Conservation (phyloP, 1,140 invertebrate genomes). For the Drosophila ficusphila region DNA sequence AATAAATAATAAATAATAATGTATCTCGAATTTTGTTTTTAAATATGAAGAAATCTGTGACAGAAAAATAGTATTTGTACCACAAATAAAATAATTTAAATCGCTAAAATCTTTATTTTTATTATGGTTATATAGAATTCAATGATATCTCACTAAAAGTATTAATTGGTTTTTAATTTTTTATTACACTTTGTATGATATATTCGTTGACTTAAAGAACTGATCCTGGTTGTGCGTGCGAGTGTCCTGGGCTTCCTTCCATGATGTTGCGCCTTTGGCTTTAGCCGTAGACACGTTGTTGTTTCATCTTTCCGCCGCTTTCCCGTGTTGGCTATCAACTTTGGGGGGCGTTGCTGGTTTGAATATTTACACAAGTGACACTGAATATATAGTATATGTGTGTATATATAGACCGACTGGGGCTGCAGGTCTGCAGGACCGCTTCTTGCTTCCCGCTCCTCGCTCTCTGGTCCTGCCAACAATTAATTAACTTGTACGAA, state of each 20-base stretch:
- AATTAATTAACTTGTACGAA: slow-evolving; percentile 81
- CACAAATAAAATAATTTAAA: neutral
- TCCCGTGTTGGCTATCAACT: slow-evolving; percentile 72
- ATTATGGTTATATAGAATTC: too few relatives aligned
- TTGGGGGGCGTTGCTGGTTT: slow-evolving; percentile 60
- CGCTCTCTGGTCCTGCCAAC: slow-evolving; percentile 56
- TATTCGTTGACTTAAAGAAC: too few relatives aligned
- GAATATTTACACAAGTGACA: slow-evolving; percentile 82
- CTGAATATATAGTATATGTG: slow-evolving; percentile 35
- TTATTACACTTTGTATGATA: too few relatives aligned
- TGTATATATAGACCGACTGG: neutral
- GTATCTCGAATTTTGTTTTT: too few relatives aligned
- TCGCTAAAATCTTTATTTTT: neutral
- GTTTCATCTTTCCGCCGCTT: slow-evolving; percentile 45
- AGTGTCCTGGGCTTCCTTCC: slow-evolving; percentile 42
- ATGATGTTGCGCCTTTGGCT: slow-evolving; percentile 76
- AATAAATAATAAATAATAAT: too few relatives aligned
- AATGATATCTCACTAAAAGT: too few relatives aligned
- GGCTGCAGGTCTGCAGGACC: slow-evolving; percentile 1
- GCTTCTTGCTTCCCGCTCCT: slow-evolving; percentile 26
- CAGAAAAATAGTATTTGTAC: neutral
- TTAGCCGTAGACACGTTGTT: slow-evolving; percentile 53
- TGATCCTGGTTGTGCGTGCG: slow-evolving; percentile 10
- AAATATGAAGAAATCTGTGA: neutral
- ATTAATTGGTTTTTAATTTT: too few relatives aligned